Evolutionary conservation across 2,888 invertebrate species (phyloP).

Genomic region (Cremastobaeus sp.): DNA sequence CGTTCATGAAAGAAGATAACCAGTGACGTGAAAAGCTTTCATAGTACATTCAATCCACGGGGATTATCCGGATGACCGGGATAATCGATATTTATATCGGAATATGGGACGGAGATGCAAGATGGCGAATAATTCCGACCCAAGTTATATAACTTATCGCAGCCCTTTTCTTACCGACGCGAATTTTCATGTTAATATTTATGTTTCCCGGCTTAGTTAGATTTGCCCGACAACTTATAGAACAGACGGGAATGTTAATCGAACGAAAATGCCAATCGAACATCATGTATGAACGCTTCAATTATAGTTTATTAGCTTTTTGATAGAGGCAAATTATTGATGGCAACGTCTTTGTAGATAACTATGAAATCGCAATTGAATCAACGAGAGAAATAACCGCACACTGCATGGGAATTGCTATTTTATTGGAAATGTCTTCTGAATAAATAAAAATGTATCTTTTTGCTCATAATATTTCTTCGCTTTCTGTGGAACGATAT

Average conservation of each 20-base stretch:
- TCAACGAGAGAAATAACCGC: no score
- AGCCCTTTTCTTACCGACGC: constrained; percentile 45
- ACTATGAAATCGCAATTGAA: no score
- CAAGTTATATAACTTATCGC: constrained; percentile 54
- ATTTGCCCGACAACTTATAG: background rate
- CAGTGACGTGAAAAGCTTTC: constrained; percentile 61
- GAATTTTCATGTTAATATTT: constrained; percentile 52
- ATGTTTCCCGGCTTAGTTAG: background rate
- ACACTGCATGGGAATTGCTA: no score
- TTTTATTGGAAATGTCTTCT: no score
- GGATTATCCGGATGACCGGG: constrained; percentile 73
- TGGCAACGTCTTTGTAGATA: no score
- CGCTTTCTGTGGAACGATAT: no score
- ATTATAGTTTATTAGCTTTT: no score
- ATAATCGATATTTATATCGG: constrained; percentile 74
- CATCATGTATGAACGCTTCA: no score
- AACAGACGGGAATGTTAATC: background rate
- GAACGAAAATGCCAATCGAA: no score
- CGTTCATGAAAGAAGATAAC: constrained; percentile 61
- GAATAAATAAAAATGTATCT: no score
- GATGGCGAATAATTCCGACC: constrained; percentile 56
- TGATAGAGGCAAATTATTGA: no score
- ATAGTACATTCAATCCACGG: constrained; percentile 72
- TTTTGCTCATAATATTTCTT: no score
- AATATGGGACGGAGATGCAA: constrained; percentile 59